Percentiles rank a stretch among this genome's conserved stretches.
phyloP scores from a whole-genome alignment of 2,888 invertebrate species.

The Mesopsocus fuscifrons region DNA sequence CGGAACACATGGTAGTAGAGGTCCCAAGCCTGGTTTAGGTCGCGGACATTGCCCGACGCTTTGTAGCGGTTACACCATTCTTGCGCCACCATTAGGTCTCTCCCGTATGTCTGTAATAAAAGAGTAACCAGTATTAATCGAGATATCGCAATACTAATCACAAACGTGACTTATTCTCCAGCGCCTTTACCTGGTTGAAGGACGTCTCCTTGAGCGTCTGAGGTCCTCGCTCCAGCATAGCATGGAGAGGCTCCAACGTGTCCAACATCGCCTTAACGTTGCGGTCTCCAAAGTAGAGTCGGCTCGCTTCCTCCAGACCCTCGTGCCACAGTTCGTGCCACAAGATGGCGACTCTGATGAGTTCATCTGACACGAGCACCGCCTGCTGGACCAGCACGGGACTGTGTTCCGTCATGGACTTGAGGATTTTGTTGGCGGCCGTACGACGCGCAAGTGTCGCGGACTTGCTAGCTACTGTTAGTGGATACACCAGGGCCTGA shows the following conservation, averaged over 20 bases:
- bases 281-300: constrained; percentile 87
- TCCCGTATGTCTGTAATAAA: constrained; percentile 57
- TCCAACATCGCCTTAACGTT: constrained; percentile 95
- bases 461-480: constrained; percentile 94
- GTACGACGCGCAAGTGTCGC: constrained; percentile 64
- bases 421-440: constrained; percentile 87
- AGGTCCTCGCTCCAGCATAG: constrained; percentile 83
- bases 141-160: too few relatives aligned
- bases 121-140: constrained; percentile 4
- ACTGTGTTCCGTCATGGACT: constrained; percentile 90
- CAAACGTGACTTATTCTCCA: too few relatives aligned
- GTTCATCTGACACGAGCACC: constrained; percentile 86
- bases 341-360: constrained; percentile 92
- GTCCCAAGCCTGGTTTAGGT: constrained; percentile 98
- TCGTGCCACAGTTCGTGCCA: constrained; percentile 99
- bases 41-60: constrained; percentile 66
- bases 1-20: constrained; percentile 97
- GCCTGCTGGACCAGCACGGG: constrained; percentile 85
- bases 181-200: constrained; percentile 75
- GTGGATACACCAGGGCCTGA: constrained; percentile 89
- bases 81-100: constrained; percentile 84
- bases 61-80: constrained; percentile 90
- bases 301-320: constrained; percentile 83
- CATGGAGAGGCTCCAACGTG: constrained; percentile 84
- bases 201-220: constrained; percentile 93